Percentiles rank a stretch among this genome's conserved stretches.
phyloP scores from a whole-genome alignment of 2,797 vertebrate genomes.

The Dendrocincla fuliginosa region DNA sequence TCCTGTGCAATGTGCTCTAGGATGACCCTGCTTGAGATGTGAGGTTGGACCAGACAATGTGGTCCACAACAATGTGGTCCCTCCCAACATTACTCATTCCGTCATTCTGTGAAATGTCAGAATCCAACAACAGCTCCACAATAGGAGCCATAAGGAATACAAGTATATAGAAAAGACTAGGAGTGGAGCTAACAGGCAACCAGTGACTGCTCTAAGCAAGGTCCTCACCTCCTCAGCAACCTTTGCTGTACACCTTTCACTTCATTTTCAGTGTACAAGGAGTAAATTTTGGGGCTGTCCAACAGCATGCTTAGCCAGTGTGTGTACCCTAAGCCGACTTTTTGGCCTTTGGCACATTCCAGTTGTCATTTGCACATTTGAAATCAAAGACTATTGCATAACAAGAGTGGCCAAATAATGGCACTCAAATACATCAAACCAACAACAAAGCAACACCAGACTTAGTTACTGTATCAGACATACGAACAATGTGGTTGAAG shows the following conservation, averaged over 20 bases:
- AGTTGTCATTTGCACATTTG: not conserved
- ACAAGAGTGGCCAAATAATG: not conserved
- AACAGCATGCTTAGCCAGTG: not conserved
- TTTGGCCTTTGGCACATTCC: not conserved
- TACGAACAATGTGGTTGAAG: not conserved
- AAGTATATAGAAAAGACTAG: not conserved
- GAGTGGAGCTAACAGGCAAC: not conserved
- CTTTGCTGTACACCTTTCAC: not conserved
- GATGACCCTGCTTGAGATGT: not conserved
- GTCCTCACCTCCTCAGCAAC: not conserved
- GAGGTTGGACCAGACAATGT: not conserved
- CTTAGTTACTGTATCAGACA: not conserved
- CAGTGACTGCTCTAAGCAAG: not conserved
- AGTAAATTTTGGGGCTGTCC: not conserved
- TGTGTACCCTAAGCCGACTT: not conserved
- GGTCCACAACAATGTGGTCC: not conserved
- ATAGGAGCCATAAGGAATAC: not conserved
- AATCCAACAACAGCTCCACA: not conserved
- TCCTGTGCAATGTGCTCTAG: not conserved
- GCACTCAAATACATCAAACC: not conserved
- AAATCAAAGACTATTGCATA: not conserved
- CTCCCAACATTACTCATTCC: not conserved
- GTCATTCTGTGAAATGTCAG: not conserved
- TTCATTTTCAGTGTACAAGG: not conserved
- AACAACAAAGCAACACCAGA: not conserved